Percentiles rank a stretch among this genome's conserved stretches.
phyloP scores from a whole-genome alignment of 2,888 invertebrate species.

The Capitulum mitella region DNA sequence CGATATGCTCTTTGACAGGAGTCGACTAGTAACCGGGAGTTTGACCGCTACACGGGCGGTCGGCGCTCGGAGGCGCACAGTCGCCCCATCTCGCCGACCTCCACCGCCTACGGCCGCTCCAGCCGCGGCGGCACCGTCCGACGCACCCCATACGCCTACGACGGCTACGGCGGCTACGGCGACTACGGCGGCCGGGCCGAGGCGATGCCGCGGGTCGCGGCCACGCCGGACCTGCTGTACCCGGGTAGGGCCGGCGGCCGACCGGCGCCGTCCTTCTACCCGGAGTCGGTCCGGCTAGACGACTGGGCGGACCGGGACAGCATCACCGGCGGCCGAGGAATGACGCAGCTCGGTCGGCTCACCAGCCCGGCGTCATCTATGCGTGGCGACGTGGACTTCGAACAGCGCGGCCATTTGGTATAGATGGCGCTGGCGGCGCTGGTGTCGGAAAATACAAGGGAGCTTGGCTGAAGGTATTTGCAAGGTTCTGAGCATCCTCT shows the following conservation, averaged over 20 bases:
- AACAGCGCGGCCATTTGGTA: neutral
- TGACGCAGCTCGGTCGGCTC: neutral
- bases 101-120: neutral
- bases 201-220: neutral
- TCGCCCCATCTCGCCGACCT: neutral
- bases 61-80: neutral
- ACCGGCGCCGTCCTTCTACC: neutral
- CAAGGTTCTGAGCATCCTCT: no score
- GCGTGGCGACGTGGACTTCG: neutral
- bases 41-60: no score
- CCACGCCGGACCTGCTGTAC: neutral
- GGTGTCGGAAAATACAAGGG: no score
- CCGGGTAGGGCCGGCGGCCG: neutral
- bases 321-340: no score
- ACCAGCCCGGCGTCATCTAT: neutral
- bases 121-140: neutral
- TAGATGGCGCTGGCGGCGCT: neutral
- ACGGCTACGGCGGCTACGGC: no score
- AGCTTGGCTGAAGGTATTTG: no score
- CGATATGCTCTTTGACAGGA: no score
- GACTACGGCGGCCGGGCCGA: neutral
- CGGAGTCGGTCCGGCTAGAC: neutral
- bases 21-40: no score
- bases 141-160: neutral
- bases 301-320: neutral